These are phyloP conservation scores for Lytechinus pictus DNA, from an alignment of 35 echinoderm and acorn worm species.

Conservation along the genomic window DNA sequence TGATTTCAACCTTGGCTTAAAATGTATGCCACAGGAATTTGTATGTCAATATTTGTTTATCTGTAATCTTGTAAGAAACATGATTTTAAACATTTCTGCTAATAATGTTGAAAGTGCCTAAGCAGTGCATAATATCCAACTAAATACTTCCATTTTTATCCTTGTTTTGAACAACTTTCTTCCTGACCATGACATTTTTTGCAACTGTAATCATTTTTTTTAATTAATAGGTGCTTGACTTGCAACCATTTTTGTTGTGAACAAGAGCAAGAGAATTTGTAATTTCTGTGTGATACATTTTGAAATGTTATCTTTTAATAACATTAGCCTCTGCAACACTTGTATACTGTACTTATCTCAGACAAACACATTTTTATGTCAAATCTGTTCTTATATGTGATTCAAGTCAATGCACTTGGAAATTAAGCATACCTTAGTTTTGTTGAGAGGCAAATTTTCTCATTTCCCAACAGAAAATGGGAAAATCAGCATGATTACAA, in stretches of 20 bases:
- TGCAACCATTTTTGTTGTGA: neutral
- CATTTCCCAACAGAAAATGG: neutral
- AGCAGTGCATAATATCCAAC: neutral
- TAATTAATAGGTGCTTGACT: neutral
- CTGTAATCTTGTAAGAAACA: neutral
- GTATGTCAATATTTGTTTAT: neutral
- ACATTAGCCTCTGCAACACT: neutral
- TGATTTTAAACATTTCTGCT: neutral
- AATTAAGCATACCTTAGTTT: neutral
- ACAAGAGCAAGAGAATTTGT: neutral
- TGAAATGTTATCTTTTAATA: neutral
- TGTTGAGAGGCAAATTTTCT: neutral
- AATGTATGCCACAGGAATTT: neutral
- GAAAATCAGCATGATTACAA: neutral
- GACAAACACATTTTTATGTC: neutral
- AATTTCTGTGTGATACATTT: neutral
- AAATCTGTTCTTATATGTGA: neutral
- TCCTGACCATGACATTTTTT: neutral
- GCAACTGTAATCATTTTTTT: neutral
- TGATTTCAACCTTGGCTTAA: neutral
- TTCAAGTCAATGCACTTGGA: neutral
- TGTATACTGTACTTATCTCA: neutral
- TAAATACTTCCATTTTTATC: neutral
- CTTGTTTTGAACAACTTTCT: neutral
- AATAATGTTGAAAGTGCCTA: neutral